Evolutionary conservation across 2,113 vertebrate species (phyloP).

Genomic region (Hyperopisus bebe): DNA sequence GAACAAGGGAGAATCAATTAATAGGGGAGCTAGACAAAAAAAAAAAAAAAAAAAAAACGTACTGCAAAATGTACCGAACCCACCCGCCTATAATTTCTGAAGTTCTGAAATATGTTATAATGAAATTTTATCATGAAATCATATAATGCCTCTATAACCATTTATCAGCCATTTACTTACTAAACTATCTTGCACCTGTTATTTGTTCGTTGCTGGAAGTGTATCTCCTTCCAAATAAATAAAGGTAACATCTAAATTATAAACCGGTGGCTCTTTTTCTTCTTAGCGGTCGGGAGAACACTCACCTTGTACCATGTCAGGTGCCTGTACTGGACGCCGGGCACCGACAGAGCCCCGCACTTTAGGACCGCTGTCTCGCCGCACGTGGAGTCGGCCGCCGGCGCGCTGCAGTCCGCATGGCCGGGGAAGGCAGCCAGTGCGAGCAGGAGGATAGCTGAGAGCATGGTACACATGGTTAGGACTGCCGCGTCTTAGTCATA

Average conservation of each 20-base stretch:
- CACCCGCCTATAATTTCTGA: neutral
- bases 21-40: neutral
- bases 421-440: neutral
- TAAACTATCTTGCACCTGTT: neutral
- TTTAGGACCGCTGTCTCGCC: conserved; percentile 9
- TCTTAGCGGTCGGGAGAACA: neutral
- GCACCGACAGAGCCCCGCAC: conserved; percentile 21
- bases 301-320: conserved; percentile 61
- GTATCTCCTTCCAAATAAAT: neutral
- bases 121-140: neutral
- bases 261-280: neutral
- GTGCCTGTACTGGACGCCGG: conserved; percentile 36
- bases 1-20: neutral
- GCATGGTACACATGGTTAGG: neutral
- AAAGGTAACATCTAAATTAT: neutral
- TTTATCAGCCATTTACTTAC: neutral
- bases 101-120: neutral
- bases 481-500: neutral
- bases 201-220: neutral
- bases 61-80: neutral
- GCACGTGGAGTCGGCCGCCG: fast-evolving
- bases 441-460: neutral
- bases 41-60: conserved; percentile 1
- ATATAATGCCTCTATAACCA: neutral
- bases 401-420: neutral